phyloP scores from a whole-genome alignment of 1,140 invertebrate genomes.

The Neodiprion lecontei region DNA sequence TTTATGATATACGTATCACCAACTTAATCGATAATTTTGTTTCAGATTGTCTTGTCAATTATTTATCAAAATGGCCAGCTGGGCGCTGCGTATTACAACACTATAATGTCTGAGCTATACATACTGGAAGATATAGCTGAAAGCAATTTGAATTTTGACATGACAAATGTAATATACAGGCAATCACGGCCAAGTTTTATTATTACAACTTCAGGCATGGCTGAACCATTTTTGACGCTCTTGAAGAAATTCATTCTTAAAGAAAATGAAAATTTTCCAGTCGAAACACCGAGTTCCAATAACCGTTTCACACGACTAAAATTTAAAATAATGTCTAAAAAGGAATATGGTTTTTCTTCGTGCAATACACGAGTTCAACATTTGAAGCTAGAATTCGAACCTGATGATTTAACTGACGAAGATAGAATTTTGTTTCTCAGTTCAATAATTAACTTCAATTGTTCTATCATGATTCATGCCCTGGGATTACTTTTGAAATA shows the following conservation, averaged over 20 bases:
- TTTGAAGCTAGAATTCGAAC: conserved; percentile 68
- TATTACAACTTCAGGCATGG: conserved; percentile 60
- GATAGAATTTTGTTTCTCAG: conserved; percentile 71
- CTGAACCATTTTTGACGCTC: conserved; percentile 58
- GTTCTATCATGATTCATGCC: conserved; percentile 71
- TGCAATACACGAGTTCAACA: conserved; percentile 61
- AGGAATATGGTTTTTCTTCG: conserved; percentile 63
- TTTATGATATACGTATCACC: too few relatives aligned
- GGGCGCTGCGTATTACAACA: conserved; percentile 74
- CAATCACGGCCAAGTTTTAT: conserved; percentile 71
- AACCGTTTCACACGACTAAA: conserved; percentile 40
- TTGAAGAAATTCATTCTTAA: conserved; percentile 48
- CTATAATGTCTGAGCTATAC: conserved; percentile 67
- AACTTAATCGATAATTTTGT: background rate
- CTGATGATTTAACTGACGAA: conserved; percentile 62
- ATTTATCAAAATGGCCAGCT: conserved; percentile 56
- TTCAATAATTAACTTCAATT: conserved; percentile 73
- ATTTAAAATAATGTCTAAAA: conserved; percentile 63
- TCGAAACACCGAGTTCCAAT: conserved; percentile 38
- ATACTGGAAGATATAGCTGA: conserved; percentile 53
- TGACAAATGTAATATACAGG: conserved; percentile 66
- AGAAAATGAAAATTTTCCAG: conserved; percentile 41
- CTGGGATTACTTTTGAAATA: conserved; percentile 77
- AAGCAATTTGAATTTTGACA: conserved; percentile 37
- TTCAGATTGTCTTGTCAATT: background rate